Evolutionary conservation across 1,140 invertebrate species (phyloP).

Genomic region (Atta texana): DNA sequence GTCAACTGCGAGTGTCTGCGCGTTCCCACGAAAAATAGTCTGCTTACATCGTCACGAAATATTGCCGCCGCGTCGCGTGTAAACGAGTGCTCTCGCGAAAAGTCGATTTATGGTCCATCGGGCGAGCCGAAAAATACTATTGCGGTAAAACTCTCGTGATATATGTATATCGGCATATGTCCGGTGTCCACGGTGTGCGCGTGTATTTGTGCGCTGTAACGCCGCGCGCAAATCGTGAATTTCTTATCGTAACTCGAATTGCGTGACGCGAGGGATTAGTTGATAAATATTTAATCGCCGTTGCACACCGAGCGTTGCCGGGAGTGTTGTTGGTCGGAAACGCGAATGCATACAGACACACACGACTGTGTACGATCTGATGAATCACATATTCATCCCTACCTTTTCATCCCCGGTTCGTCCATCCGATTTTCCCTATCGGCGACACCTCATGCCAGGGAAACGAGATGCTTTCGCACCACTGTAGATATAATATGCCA

Average conservation of each 20-base stretch:
- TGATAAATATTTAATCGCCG: constrained; percentile 57
- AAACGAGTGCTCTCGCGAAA: constrained; percentile 50
- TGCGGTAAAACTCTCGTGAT: constrained; percentile 46
- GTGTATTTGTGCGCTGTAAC: constrained; percentile 17
- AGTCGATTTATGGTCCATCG: constrained; percentile 54
- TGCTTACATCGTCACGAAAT: constrained; percentile 56
- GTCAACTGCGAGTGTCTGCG: constrained; percentile 56
- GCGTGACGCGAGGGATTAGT: constrained; percentile 59
- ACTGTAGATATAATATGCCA: neutral
- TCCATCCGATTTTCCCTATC: constrained; percentile 2
- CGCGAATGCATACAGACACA: constrained; percentile 20
- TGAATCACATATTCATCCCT: constrained; percentile 43
- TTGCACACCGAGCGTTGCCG: constrained; percentile 11
- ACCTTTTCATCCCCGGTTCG: neutral
- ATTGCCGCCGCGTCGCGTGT: constrained; percentile 50
- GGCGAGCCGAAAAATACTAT: constrained; percentile 47
- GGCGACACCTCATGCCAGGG: neutral
- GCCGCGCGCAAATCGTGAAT: constrained; percentile 54
- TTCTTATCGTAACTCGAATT: constrained; percentile 55
- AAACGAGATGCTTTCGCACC: constrained; percentile 23
- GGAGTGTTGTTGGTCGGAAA: constrained; percentile 2
- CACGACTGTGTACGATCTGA: constrained; percentile 32
- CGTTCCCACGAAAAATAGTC: constrained; percentile 58
- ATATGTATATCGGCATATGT: constrained; percentile 21
- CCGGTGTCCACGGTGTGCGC: constrained; percentile 1